Base-by-base conservation (phyloP, 2,113 vertebrate species). In the Psilopsiagon aymara region DNA sequence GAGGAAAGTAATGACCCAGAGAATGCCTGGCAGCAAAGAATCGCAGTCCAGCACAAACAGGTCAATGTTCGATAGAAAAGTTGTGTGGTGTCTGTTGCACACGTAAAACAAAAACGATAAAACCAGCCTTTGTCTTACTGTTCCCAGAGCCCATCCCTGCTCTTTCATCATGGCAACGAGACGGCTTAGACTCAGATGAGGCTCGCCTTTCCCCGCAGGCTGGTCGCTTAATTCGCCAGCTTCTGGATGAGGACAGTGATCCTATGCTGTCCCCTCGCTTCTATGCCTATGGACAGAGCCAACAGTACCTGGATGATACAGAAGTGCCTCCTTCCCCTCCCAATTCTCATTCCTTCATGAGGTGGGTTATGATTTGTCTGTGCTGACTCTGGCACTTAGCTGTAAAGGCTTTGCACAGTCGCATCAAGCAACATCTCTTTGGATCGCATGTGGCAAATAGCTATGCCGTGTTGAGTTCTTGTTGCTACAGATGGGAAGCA, bases 291-390 rank as follows among this genome's bases (percentile, higher is more conserved):
- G 99, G 99, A 64, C 99, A 99, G 62, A 98, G 98, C 84, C 98
- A 99, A 29, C 99, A 99, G 95, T 99, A 99, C 95, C 98, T 99
- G 97, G 99, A 99, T 37, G 99, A 99, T 95, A 98, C 99, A 0
- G 99, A 99, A 97, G 99, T 99, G 94, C 99, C 99, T 67, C 99
- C 99, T 31, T 99, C 99, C 5, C 99, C 99, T n/a, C 99, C 99
- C 29, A 99, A 99, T 47, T 98, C 99, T 13, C 99, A 99, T 95
- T 99, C 99, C 1, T 99, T 99, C 86, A 98, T 99, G 98, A 99
- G 99, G 99, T 99, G 93, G 59, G 97, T 85, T 85, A 28, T 82
- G 41, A 19, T 73, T 73, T 83, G 69, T 49, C 7, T 1, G 17
- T 53, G 49, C 44, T 41, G 62, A 35, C 47, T 55, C 17, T 64